Evolutionary conservation across 2,113 vertebrate genomes (phyloP), one percentile per base, ranked within the genome.

Genomic region (Vombatus ursinus): DNA sequence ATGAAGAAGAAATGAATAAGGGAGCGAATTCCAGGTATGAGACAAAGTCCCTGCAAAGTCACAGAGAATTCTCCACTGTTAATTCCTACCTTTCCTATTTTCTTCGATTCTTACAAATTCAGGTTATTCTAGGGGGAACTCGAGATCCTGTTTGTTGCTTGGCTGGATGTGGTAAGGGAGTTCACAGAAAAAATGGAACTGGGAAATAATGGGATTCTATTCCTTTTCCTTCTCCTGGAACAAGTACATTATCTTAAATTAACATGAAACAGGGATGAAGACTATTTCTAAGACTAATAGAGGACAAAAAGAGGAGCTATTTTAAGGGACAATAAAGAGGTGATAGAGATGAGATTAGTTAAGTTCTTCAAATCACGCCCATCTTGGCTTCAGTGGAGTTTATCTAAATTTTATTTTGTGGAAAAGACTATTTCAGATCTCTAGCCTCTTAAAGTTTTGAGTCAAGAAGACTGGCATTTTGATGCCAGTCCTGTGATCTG

Each of bases 81-180:
- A 94, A 92, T 97, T 96, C 96, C 94, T 51, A 92, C 92, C 95
- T 90, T 96, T 47, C 90, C 90, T 92, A 97, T 95, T 96, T 96
- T 47, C 94, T 96, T 61, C 19, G 44, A 68, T 91, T 52, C 14
- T 90, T 89, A 90, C 93, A 97, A 94, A 91, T n/a, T 24, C 48
- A 90, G 47, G 57, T 10, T 96, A 50, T 94, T n/a, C 57, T 68
- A 90, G 8, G 91, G 2, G 93, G 26, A 8, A 3, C 31, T 9
- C 51, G 47, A n/a, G 89, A 94, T 92, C 54, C 84, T 89, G 37
- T 19, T 37, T 96, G 92, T 61, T 23, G 19, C 89, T 16, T 8
- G 51, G 12, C 26, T 94, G 61, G 10, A 37, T 37, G 1, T 37
- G 37, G 61, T 37, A 68, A 37, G 31, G 24, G 24, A 54, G 25